Evolutionary conservation across 2,113 vertebrate species (phyloP).

Genomic region (Neotragus pygmaeus): DNA sequence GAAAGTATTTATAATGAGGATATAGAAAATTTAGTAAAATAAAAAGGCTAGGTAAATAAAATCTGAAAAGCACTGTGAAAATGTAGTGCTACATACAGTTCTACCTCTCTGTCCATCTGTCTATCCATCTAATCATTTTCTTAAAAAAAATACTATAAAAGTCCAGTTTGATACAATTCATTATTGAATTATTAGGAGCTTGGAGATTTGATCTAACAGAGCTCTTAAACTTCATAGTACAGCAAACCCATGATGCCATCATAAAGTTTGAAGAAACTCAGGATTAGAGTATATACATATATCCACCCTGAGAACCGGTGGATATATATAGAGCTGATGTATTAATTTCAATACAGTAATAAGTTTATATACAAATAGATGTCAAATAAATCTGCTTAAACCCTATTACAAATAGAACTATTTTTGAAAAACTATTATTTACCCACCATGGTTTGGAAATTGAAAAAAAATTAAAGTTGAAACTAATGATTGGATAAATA

Average conservation of each 20-base stretch:
- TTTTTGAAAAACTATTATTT: neutral
- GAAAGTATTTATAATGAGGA: neutral
- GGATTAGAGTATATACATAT: neutral
- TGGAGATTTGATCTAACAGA: neutral
- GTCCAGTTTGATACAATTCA: neutral
- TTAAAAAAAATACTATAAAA: neutral
- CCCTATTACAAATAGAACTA: neutral
- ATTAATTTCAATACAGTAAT: neutral
- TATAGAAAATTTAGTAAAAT: constrained; percentile 1
- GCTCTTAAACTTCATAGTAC: neutral
- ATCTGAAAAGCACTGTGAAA: neutral
- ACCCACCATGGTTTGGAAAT: neutral
- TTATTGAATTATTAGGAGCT: neutral
- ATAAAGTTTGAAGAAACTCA: neutral
- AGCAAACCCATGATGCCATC: neutral
- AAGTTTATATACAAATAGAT: neutral
- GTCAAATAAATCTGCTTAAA: neutral
- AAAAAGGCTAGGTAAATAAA: neutral
- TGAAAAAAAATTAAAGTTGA: neutral
- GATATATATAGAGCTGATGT: neutral
- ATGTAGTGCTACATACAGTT: neutral
- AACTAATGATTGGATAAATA: neutral
- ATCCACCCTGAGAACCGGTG: neutral
- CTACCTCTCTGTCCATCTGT: neutral
- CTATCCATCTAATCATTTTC: neutral